Conservation (phyloP, 2,888 invertebrate species). For the Thereva nobilitata region DNA sequence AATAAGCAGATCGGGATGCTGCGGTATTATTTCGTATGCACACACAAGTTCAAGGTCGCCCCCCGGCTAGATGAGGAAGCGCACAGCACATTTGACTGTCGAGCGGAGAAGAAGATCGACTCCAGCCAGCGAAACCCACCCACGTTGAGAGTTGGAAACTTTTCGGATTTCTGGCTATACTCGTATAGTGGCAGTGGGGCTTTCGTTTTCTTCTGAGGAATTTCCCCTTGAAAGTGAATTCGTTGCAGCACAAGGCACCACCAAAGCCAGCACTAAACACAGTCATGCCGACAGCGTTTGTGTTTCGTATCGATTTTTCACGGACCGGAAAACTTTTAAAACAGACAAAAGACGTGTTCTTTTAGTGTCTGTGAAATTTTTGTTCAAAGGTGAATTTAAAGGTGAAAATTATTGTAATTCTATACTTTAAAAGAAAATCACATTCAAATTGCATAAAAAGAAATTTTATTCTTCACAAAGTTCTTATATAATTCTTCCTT, state of each 20-base stretch:
- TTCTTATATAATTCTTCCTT: too few species aligned
- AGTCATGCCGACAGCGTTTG: background rate
- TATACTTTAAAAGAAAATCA: too few species aligned
- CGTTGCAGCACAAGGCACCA: background rate
- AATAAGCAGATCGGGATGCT: conserved; percentile 5
- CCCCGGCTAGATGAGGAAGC: too few species aligned
- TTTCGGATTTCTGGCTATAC: background rate
- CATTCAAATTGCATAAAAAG: too few species aligned
- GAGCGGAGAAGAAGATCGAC: background rate
- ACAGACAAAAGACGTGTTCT: too few species aligned
- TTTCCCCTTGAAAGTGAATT: conserved; percentile 18
- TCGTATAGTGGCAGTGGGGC: background rate
- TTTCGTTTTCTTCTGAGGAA: conserved; percentile 14
- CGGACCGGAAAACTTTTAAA: too few species aligned
- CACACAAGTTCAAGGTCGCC: conserved; percentile 8
- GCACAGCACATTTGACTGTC: too few species aligned
- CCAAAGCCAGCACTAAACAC: background rate
- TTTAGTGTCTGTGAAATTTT: too few species aligned
- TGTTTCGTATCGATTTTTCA: conserved; percentile 3
- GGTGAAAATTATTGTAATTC: too few species aligned
- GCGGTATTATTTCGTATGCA: background rate
- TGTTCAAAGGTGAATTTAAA: too few species aligned
- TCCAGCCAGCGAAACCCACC: conserved; percentile 2
- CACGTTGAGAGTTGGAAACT: background rate
- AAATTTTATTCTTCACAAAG: too few species aligned